A percentile compares a stretch with the other conserved stretches of the same genome.
These are phyloP conservation scores for Stramonita haemastoma DNA, from an alignment of 2,888 invertebrate genomes.

Conservation along the genomic window DNA sequence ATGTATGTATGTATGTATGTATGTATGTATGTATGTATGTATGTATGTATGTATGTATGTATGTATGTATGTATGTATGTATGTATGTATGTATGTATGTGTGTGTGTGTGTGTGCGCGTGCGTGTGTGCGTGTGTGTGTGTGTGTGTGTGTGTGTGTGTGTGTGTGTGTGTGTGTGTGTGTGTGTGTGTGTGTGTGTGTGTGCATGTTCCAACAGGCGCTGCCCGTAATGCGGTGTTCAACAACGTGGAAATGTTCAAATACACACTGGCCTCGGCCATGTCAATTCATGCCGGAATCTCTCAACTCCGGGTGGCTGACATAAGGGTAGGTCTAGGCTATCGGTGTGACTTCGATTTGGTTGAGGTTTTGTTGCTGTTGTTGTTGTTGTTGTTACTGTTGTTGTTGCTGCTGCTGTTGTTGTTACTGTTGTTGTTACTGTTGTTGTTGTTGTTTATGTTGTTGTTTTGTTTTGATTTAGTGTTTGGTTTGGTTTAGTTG, in stretches of 20 bases:
- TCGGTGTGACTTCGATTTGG: background rate
- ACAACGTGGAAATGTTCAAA: slow-evolving; percentile 6
- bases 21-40: background rate
- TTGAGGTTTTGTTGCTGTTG: background rate
- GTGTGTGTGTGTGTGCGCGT: background rate
- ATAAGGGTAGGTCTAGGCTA: background rate
- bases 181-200: slow-evolving; percentile 1
- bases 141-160: background rate
- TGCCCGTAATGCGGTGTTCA: background rate
- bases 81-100: background rate
- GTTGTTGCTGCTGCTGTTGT: too few species aligned
- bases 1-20: background rate
- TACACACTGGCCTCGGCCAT: background rate
- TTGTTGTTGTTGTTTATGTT: too few species aligned
- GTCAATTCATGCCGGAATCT: background rate
- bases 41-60: background rate
- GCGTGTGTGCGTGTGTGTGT: slow-evolving; percentile 6
- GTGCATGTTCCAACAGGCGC: background rate
- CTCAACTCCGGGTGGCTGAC: background rate
- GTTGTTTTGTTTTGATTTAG: too few species aligned
- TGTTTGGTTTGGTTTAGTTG: too few species aligned
- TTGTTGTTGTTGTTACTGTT: background rate
- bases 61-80: background rate
- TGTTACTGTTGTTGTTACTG: too few species aligned
- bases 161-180: background rate